Evolutionary conservation across 1,140 invertebrate genomes (phyloP).

Genomic region (Drosophila paulistorum): DNA sequence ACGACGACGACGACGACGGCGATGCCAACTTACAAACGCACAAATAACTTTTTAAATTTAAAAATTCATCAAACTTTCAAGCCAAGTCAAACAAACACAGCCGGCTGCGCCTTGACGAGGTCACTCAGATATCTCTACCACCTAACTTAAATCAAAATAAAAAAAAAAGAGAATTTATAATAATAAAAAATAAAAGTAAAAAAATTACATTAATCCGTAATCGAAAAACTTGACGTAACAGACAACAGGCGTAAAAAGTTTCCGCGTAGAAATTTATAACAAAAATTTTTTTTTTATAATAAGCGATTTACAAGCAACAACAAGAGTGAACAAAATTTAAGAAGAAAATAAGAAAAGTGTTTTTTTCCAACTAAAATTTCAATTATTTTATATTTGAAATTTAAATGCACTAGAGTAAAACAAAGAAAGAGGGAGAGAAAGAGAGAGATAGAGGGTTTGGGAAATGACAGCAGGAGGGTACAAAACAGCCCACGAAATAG

Average conservation of each 20-base stretch:
- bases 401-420: constrained; percentile 59
- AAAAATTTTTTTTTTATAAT: constrained; percentile 56
- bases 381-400: constrained; percentile 78
- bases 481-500: constrained; percentile 4
- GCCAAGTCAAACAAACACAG: constrained; percentile 64
- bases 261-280: constrained; percentile 66
- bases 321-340: neutral
- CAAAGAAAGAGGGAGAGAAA: constrained; percentile 12
- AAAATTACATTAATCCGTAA: constrained; percentile 81
- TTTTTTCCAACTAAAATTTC: constrained; percentile 76
- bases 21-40: constrained; percentile 64
- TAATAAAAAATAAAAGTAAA: constrained; percentile 54
- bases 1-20: neutral
- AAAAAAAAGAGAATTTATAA: constrained; percentile 29
- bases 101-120: constrained; percentile 18
- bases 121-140: constrained; percentile 11
- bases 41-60: constrained; percentile 82
- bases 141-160: constrained; percentile 36
- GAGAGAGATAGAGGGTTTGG: neutral
- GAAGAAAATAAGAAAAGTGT: constrained; percentile 50
- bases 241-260: constrained; percentile 52
- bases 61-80: constrained; percentile 81
- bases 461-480: constrained; percentile 2
- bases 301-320: constrained; percentile 73
- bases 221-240: constrained; percentile 77